These are phyloP conservation scores for Peromyscus eremicus DNA, from an alignment of 2,797 vertebrate genomes.

Conservation along the genomic window DNA sequence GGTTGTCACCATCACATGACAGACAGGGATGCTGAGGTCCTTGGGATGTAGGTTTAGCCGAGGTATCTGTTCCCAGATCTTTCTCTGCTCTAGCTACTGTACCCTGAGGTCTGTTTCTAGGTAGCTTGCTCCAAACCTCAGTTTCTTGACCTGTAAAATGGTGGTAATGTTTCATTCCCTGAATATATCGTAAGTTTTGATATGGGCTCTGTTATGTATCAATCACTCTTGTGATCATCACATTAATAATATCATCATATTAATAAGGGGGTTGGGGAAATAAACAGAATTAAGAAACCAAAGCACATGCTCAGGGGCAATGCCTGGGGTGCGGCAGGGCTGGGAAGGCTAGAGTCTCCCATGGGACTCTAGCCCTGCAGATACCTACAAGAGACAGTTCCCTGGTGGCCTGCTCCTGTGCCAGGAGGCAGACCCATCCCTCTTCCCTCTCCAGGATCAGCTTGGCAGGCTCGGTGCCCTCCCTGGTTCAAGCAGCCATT, in stretches of 20 bases:
- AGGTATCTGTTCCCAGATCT: background rate
- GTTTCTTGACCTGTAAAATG: background rate
- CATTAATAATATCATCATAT: background rate
- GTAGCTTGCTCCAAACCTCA: background rate
- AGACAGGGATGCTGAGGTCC: background rate
- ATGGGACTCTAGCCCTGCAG: background rate
- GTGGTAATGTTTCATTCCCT: background rate
- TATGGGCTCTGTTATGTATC: background rate
- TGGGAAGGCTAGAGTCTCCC: accelerated
- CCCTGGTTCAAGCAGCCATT: slow-evolving; percentile 87
- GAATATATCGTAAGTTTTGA: background rate
- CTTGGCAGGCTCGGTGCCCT: slow-evolving; percentile 87
- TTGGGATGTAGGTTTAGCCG: background rate
- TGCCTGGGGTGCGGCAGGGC: accelerated
- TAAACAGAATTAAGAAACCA: background rate
- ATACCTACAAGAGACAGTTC: background rate
- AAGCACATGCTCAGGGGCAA: background rate
- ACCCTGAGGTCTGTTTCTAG: background rate
- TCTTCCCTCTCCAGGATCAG: slow-evolving; percentile 88
- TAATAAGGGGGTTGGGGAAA: background rate
- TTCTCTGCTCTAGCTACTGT: background rate
- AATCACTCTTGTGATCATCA: background rate
- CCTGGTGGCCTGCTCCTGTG: background rate
- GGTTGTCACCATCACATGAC: background rate
- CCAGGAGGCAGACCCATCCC: background rate